Base-by-base conservation (phyloP, 2,113 vertebrate genomes). In the Speoplatyrhinus poulsoni region DNA sequence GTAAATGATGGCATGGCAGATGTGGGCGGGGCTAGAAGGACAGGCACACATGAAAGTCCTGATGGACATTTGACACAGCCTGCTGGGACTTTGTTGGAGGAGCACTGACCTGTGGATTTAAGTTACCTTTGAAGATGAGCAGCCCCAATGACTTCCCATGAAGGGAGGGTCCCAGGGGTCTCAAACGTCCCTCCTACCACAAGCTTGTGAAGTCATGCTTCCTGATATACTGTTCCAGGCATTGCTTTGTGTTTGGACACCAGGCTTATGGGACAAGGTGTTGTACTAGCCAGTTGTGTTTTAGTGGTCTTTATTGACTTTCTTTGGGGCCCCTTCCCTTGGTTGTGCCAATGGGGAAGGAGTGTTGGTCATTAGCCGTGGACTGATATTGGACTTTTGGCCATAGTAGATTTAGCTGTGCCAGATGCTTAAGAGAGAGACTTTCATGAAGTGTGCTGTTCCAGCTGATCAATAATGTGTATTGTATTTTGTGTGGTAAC, bases 91-190 rank as follows among this genome's bases (percentile, higher is more conserved):
- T 52, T 78, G 76, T 70, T 70, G 77, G 78, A 60, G 33, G 78
- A 78, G 90, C 76, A 26, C 83, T 88, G 79, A 91, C 69, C 80
- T 70, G 67, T 46, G 68, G 74, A 62, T 91, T 26, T 60, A 63
- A 64, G 73, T 86, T 85, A 86, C 82, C 90, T 93, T 93, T 94
- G 90, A 95, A 93, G 89, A 85, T 75, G 60, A 82, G 47, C 58
- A 13, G 54, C 46, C 53, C 61, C 67, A 66, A 71, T 68, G 75
- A 46, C 70, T 84, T 87, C 83, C 74, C 65, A 59, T 58, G 33
- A 60, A 69, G 75, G 9, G 26, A 26, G 2, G 48, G 68, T 81
- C 80, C 76, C 52, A 74, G 72, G 65, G 75, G 60, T 73, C 67
- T 77, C 60, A 67, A 58, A 63, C 13, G 65, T 58, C 55, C 32